phyloP scores from a whole-genome alignment of 2,888 invertebrate species.

The Psylliodes chrysocephalus region DNA sequence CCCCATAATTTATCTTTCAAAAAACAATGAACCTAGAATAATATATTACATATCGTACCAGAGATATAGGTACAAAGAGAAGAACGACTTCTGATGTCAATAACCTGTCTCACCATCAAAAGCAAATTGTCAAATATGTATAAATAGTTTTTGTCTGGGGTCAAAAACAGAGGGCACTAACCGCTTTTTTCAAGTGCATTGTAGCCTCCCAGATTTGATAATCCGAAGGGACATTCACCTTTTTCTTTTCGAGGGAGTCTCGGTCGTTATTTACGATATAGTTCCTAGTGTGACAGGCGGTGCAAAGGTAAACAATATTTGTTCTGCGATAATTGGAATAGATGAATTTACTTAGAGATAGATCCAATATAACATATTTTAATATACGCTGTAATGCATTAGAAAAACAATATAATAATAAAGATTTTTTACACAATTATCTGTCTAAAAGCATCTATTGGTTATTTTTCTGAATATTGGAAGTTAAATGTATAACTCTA shows the following conservation, averaged over 20 bases:
- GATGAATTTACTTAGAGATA: too few species aligned
- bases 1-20: background rate
- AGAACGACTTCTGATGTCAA: slow-evolving; percentile 9
- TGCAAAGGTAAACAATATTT: too few species aligned
- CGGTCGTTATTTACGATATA: background rate
- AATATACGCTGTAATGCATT: too few species aligned
- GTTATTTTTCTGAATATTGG: too few species aligned
- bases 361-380: too few species aligned
- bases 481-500: too few species aligned
- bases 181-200: slow-evolving; percentile 16
- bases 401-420: too few species aligned
- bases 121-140: slow-evolving; percentile 20
- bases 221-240: slow-evolving; percentile 14
- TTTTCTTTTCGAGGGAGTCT: slow-evolving; percentile 18
- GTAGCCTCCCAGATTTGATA: slow-evolving; percentile 16
- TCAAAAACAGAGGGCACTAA: slow-evolving; percentile 20
- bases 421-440: too few species aligned
- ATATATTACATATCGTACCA: background rate
- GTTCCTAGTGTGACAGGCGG: background rate
- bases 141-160: slow-evolving; percentile 17
- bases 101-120: slow-evolving; percentile 14
- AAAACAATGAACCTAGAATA: slow-evolving; percentile 1
- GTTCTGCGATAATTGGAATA: too few species aligned
- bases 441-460: too few species aligned
- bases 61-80: background rate